phyloP scores from a whole-genome alignment of 2,797 vertebrate genomes.

The Diceros bicornis region DNA sequence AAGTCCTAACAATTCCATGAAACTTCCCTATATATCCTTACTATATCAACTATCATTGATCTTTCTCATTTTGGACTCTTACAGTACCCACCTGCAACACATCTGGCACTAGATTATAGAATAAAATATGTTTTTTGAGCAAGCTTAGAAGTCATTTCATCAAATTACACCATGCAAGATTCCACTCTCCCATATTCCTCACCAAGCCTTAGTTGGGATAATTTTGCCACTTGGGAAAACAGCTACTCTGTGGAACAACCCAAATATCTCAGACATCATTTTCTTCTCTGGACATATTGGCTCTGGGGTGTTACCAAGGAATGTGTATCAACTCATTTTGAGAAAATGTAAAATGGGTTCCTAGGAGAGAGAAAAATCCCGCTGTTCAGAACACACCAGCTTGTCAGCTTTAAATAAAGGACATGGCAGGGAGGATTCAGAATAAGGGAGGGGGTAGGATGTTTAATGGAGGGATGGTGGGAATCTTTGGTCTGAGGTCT shows the following conservation, averaged over 20 bases:
- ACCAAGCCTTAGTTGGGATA: neutral
- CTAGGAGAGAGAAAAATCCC: neutral
- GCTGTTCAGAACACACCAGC: neutral
- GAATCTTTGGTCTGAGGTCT: neutral
- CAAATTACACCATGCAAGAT: neutral
- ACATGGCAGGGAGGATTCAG: neutral
- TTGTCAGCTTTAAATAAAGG: neutral
- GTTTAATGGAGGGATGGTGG: neutral
- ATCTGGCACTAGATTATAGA: neutral
- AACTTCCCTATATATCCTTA: neutral
- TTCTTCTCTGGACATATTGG: neutral
- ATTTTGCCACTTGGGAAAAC: neutral
- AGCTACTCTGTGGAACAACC: neutral
- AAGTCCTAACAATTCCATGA: neutral
- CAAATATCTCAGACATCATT: neutral
- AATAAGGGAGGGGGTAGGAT: neutral
- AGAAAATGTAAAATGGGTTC: constrained; percentile 15
- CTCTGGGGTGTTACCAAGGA: constrained; percentile 12
- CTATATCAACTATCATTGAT: neutral
- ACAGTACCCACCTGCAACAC: neutral
- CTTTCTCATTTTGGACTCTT: neutral
- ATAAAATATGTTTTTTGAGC: neutral
- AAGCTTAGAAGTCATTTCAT: neutral
- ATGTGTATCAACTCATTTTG: neutral
- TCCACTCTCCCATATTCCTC: neutral